phyloP scores from a whole-genome alignment of 2,113 vertebrate species.

The Corythornis vintsioides region DNA sequence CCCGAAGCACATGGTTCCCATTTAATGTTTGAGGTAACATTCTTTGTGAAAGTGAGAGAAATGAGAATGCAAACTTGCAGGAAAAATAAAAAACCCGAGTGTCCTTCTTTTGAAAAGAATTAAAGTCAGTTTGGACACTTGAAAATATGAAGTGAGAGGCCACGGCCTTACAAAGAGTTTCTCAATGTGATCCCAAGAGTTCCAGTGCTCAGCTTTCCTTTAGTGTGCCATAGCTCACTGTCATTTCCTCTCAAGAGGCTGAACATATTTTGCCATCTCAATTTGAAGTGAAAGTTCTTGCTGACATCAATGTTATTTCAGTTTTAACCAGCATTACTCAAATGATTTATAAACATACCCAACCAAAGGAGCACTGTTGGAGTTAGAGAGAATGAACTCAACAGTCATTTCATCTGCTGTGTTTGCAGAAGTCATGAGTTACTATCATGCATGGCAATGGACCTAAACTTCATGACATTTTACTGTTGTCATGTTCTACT shows the following conservation, averaged over 20 bases:
- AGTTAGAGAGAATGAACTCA: neutral
- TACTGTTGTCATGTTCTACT: neutral
- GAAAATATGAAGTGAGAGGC: conserved; percentile 61
- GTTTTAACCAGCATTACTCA: conserved; percentile 37
- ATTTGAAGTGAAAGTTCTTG: conserved; percentile 48
- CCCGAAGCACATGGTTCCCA: conserved; percentile 75
- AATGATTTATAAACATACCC: conserved; percentile 38
- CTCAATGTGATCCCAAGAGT: conserved; percentile 26
- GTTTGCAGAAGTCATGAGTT: neutral
- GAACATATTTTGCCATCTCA: conserved; percentile 57
- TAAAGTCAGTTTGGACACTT: conserved; percentile 58
- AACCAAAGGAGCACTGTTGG: neutral
- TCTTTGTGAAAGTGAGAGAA: conserved; percentile 73
- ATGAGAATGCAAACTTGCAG: conserved; percentile 58
- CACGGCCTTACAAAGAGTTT: conserved; percentile 21
- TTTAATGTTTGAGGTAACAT: conserved; percentile 76
- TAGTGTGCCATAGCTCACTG: conserved; percentile 13
- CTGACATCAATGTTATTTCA: conserved; percentile 55
- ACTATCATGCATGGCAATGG: neutral
- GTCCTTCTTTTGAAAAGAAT: conserved; percentile 60
- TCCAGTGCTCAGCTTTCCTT: conserved; percentile 32
- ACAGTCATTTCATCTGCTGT: neutral
- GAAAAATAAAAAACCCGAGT: conserved; percentile 51
- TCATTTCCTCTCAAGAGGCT: conserved; percentile 28
- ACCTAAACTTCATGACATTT: neutral